These are phyloP conservation scores for Hyperoodon ampullatus DNA, from an alignment of 2,113 vertebrate genomes.

Conservation along the genomic window DNA sequence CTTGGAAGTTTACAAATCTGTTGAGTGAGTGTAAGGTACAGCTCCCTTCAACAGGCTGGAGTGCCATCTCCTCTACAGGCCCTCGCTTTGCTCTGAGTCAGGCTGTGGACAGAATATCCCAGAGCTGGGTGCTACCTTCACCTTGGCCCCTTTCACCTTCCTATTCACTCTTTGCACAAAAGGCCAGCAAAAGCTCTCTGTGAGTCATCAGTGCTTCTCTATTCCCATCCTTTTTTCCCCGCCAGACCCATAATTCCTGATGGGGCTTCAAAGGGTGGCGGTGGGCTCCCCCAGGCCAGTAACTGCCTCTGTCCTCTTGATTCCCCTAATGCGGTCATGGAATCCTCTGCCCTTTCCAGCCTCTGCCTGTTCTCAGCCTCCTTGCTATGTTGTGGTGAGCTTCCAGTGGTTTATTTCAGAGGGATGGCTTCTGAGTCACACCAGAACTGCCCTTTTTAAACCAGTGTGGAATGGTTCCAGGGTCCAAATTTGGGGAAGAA, in stretches of 20 bases:
- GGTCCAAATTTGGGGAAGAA: background rate
- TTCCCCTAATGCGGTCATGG: background rate
- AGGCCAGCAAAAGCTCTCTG: background rate
- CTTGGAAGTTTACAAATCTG: background rate
- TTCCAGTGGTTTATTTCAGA: background rate
- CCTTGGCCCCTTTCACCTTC: background rate
- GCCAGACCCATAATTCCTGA: background rate
- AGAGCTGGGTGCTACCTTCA: background rate
- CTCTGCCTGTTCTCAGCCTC: background rate
- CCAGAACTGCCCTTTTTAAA: background rate
- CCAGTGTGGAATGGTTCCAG: background rate
- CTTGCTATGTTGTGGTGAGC: background rate
- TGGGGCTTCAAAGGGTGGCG: background rate
- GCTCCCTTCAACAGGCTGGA: background rate
- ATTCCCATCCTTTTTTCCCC: background rate
- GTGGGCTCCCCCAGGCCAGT: background rate
- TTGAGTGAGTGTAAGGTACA: background rate
- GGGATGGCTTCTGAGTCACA: background rate
- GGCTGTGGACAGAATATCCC: background rate
- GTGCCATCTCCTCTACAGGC: background rate
- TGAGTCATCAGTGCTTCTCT: background rate
- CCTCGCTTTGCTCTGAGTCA: background rate
- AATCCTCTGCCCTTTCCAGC: background rate
- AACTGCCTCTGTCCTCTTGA: background rate
- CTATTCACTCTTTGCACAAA: background rate